Percentiles rank a stretch among this genome's conserved stretches.
These are phyloP conservation scores for Pongo abelii DNA, from an alignment of 2,113 vertebrate genomes.

Conservation along the genomic window DNA sequence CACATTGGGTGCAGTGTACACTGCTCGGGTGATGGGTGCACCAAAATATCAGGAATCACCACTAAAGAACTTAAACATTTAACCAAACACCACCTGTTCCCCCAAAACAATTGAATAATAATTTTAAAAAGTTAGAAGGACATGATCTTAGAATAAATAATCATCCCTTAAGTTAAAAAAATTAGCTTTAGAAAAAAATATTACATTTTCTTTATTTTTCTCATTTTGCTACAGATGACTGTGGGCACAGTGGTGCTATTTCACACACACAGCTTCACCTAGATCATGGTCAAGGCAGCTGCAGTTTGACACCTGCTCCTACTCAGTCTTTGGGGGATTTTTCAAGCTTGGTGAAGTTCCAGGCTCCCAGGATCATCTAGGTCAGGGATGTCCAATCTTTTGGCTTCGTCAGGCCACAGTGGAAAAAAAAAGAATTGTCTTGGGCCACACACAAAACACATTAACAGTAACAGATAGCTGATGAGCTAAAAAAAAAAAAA, in stretches of 20 bases:
- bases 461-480: too few relatives aligned
- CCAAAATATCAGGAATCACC: too few relatives aligned
- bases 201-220: not conserved
- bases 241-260: not conserved
- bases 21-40: too few relatives aligned
- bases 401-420: too few relatives aligned
- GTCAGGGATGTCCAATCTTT: not conserved
- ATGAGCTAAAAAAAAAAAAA: too few relatives aligned
- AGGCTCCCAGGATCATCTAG: not conserved
- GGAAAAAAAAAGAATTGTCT: too few relatives aligned
- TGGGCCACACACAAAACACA: too few relatives aligned
- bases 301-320: not conserved
- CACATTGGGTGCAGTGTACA: too few relatives aligned
- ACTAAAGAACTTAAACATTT: too few relatives aligned
- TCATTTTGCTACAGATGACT: not conserved
- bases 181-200: not conserved
- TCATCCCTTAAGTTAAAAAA: not conserved
- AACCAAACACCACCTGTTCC: too few relatives aligned
- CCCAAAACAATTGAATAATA: too few relatives aligned
- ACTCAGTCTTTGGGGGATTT: not conserved
- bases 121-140: not conserved
- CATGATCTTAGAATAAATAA: not conserved
- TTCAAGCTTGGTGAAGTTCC: not conserved
- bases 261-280: not conserved
- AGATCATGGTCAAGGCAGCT: not conserved